These are phyloP conservation scores for Onychorhynchus coronatus DNA, from an alignment of 2,113 vertebrate genomes.

Conservation along the genomic window DNA sequence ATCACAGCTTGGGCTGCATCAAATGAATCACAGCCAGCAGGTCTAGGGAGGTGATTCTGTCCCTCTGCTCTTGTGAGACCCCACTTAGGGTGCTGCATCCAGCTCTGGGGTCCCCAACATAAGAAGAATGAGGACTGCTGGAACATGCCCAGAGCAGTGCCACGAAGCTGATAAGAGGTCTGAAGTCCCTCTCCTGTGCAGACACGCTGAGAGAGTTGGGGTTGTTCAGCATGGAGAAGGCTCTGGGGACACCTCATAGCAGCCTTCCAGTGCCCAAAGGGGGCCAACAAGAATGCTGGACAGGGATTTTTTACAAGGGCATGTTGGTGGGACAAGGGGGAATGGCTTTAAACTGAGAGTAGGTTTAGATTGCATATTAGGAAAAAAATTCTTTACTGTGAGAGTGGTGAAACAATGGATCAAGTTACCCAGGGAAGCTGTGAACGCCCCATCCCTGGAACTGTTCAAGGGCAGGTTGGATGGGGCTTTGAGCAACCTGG, in stretches of 20 bases:
- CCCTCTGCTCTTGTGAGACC: background rate
- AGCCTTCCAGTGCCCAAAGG: background rate
- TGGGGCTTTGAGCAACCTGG: background rate
- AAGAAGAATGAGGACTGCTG: too few species aligned
- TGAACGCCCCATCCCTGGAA: background rate
- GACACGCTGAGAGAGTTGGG: background rate
- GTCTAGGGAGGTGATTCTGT: background rate
- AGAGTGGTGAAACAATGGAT: background rate
- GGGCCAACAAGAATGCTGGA: background rate
- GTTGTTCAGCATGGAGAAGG: background rate
- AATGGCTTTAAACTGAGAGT: background rate
- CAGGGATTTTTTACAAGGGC: background rate
- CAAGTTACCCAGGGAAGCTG: background rate
- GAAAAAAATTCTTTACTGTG: background rate
- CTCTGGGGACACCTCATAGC: background rate
- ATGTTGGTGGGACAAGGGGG: background rate
- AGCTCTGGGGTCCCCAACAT: background rate
- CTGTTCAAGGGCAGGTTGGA: background rate
- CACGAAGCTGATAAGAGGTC: background rate
- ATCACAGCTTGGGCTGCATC: rapidly evolving
- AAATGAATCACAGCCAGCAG: rapidly evolving
- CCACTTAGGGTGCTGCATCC: rapidly evolving
- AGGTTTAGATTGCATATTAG: background rate
- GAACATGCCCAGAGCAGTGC: background rate
- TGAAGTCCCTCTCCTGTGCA: background rate